Evolutionary conservation across 2,113 vertebrate genomes (phyloP).

Genomic region (Corythaeola cristata): DNA sequence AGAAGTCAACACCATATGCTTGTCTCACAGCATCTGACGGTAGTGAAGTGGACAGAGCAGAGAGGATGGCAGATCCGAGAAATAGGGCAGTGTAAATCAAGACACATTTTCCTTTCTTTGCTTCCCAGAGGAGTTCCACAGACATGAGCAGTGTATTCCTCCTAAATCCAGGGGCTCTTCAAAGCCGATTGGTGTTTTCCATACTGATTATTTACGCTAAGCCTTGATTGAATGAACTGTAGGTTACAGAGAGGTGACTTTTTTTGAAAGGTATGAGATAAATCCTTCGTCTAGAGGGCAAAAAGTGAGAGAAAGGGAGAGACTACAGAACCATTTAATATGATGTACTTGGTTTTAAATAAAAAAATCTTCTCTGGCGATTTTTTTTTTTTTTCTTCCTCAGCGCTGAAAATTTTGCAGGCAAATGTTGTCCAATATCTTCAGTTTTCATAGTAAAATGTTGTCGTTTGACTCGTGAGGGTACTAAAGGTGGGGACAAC

Average conservation of each 20-base stretch:
- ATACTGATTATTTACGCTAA: constrained; percentile 54
- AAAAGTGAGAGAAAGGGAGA: neutral
- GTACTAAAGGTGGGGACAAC: neutral
- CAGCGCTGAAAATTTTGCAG: neutral
- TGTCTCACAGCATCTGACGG: constrained; percentile 61
- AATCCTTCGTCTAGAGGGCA: neutral
- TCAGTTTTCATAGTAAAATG: neutral
- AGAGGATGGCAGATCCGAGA: constrained; percentile 21
- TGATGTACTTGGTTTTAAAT: neutral
- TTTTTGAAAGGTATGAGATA: constrained; percentile 37
- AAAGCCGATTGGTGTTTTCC: constrained; percentile 12
- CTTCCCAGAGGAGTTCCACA: constrained; percentile 2
- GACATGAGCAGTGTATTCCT: constrained; percentile 5
- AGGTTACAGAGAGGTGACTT: constrained; percentile 47
- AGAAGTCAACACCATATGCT: constrained; percentile 71
- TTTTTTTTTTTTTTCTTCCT: neutral
- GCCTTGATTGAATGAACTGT: constrained; percentile 34
- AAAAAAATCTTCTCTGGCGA: neutral
- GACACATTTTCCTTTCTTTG: constrained; percentile 3
- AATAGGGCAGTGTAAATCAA: constrained; percentile 7
- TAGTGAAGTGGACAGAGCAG: constrained; percentile 54
- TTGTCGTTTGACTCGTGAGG: neutral
- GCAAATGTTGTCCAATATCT: neutral
- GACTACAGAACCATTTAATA: neutral
- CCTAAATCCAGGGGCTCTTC: constrained; percentile 16